Conservation (phyloP, 2,797 vertebrate species). For the Nannoperca australis region DNA sequence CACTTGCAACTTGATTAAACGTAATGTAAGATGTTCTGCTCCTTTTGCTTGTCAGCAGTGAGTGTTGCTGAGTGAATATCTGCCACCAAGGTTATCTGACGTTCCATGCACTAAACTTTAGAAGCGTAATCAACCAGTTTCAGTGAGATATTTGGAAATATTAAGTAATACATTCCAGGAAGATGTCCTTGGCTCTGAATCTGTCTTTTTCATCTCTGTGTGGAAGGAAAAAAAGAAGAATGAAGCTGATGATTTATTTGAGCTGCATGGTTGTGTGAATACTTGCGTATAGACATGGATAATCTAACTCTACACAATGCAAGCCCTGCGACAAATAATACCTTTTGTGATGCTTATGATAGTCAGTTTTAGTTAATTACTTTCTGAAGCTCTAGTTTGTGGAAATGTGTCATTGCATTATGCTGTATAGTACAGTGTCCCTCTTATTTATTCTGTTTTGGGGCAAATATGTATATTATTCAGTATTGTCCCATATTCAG, state of each 20-base stretch:
- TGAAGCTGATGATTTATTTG: neutral
- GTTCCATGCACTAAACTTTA: constrained; percentile 30
- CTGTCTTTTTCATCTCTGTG: constrained; percentile 2
- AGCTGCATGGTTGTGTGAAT: neutral
- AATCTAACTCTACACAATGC: neutral
- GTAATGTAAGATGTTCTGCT: constrained; percentile 45
- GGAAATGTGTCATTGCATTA: neutral
- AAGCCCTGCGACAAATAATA: neutral
- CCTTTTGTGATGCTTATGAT: neutral
- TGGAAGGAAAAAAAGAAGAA: neutral
- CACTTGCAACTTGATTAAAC: constrained; percentile 55
- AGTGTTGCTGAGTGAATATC: constrained; percentile 49
- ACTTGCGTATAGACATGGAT: too few relatives aligned
- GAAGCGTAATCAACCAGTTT: constrained; percentile 23
- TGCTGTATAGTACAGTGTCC: neutral
- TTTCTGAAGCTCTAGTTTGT: neutral
- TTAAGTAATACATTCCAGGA: constrained; percentile 17
- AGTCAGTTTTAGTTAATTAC: neutral
- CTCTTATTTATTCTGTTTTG: constrained; percentile 4
- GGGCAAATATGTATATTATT: constrained; percentile 1
- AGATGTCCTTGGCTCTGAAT: constrained; percentile 53
- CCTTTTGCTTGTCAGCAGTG: constrained; percentile 49
- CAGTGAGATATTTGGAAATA: constrained; percentile 17
- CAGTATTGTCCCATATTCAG: constrained; percentile 10
- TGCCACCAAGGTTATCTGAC: constrained; percentile 61